Percentiles rank a stretch among this genome's conserved stretches.
These are phyloP conservation scores for Amblyopsis rosae DNA, from an alignment of 2,113 vertebrate species.

Conservation along the genomic window DNA sequence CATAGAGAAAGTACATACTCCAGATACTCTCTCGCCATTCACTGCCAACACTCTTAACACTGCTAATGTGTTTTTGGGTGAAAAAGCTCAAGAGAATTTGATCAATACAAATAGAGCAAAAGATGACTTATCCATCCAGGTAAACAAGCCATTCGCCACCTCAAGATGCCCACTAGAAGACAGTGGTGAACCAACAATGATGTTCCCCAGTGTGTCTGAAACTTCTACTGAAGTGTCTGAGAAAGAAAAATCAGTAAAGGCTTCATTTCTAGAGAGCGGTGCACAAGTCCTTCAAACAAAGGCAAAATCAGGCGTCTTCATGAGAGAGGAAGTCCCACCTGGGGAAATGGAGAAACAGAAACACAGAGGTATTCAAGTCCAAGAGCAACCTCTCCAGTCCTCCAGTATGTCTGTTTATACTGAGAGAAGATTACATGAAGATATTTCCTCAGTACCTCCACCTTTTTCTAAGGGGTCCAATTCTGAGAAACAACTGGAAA, in stretches of 20 bases:
- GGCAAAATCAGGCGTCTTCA: constrained; percentile 25
- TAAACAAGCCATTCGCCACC: not conserved
- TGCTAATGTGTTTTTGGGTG: not conserved
- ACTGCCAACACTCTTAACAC: not conserved
- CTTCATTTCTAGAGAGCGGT: not conserved
- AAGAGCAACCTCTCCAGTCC: too few relatives aligned
- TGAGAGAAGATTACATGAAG: too few relatives aligned
- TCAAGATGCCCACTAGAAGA: not conserved
- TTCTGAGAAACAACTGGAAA: too few relatives aligned
- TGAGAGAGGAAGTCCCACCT: constrained; percentile 31
- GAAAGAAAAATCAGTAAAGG: constrained; percentile 3
- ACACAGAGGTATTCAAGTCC: too few relatives aligned
- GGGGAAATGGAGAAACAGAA: too few relatives aligned
- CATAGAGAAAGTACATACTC: not conserved
- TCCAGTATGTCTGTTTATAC: too few relatives aligned
- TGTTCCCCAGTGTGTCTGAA: not conserved
- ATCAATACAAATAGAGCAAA: not conserved
- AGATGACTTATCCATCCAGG: not conserved
- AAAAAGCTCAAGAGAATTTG: not conserved
- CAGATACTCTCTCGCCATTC: not conserved
- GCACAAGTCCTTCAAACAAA: not conserved
- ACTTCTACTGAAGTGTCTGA: constrained; percentile 10
- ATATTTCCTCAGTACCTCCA: too few relatives aligned
- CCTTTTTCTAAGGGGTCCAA: too few relatives aligned
- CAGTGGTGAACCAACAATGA: not conserved